phyloP scores from a whole-genome alignment of 1,140 invertebrate species.

The Apis florea region DNA sequence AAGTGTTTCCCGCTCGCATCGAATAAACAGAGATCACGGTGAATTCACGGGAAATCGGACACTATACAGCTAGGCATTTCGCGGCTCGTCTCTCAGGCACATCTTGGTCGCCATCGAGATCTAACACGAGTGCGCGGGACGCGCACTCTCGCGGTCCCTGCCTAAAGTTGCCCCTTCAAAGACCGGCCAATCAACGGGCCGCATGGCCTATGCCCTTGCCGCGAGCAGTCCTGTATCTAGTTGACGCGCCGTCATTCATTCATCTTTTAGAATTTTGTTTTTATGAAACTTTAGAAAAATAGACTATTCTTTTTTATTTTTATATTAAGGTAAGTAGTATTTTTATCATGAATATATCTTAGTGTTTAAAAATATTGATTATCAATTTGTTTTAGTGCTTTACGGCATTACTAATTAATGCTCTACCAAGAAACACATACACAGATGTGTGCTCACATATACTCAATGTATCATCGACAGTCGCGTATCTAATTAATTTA shows the following conservation, averaged over 20 bases:
- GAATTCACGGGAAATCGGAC: constrained; percentile 26
- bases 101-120: constrained; percentile 63
- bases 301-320: too few species aligned
- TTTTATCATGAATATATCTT: rapidly evolving
- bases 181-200: constrained; percentile 55
- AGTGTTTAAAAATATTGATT: neutral
- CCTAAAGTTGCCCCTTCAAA: constrained; percentile 29
- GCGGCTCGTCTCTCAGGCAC: constrained; percentile 54
- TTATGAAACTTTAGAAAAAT: neutral
- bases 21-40: constrained; percentile 13
- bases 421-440: constrained; percentile 28
- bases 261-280: constrained; percentile 28
- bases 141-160: constrained; percentile 45
- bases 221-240: constrained; percentile 50
- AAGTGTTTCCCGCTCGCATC: constrained; percentile 39
- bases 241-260: constrained; percentile 50
- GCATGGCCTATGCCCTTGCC: constrained; percentile 52
- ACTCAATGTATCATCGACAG: constrained; percentile 2
- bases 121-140: constrained; percentile 55
- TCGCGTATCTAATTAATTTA: constrained; percentile 38
- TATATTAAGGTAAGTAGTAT: too few species aligned
- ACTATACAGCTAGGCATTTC: constrained; percentile 35
- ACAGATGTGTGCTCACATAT: neutral
- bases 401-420: constrained; percentile 29
- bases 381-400: neutral